phyloP scores from a whole-genome alignment of 2,888 invertebrate species.

The Polydrusus pterygomalis region DNA sequence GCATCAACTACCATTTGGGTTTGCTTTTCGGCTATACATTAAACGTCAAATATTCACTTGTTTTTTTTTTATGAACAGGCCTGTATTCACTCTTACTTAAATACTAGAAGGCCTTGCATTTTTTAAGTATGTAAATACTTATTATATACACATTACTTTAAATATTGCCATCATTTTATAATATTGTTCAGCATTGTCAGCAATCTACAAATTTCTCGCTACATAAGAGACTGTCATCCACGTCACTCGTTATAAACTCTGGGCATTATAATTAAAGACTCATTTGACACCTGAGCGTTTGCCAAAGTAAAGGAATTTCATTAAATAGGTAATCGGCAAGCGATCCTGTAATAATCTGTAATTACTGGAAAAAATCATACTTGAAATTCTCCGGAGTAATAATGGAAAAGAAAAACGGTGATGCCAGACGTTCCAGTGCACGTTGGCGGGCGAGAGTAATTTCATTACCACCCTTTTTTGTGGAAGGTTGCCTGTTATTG shows the following conservation, averaged over 20 bases:
- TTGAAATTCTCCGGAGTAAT: slow-evolving; percentile 36
- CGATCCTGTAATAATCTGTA: slow-evolving; percentile 30
- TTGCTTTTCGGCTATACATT: no score
- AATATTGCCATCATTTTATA: no score
- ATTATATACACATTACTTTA: no score
- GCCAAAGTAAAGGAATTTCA: slow-evolving; percentile 38
- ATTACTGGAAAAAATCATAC: slow-evolving; percentile 42
- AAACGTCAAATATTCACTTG: no score
- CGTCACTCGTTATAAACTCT: background rate
- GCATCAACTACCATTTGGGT: no score
- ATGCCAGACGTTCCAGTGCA: slow-evolving; percentile 29
- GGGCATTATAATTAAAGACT: slow-evolving; percentile 21
- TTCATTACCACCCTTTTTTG: slow-evolving; percentile 26
- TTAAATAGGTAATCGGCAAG: slow-evolving; percentile 38
- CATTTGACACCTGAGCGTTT: slow-evolving; percentile 23
- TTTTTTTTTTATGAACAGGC: no score
- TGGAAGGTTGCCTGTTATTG: background rate
- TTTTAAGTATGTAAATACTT: no score
- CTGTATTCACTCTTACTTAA: no score
- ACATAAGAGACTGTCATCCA: background rate
- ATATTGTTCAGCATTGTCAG: background rate
- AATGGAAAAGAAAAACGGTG: slow-evolving; percentile 32
- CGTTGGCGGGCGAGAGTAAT: slow-evolving; percentile 25
- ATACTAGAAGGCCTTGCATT: no score
- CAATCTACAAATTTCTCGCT: background rate